Base-by-base conservation (phyloP, 2,888 invertebrate species). In the Lasius platythorax region DNA sequence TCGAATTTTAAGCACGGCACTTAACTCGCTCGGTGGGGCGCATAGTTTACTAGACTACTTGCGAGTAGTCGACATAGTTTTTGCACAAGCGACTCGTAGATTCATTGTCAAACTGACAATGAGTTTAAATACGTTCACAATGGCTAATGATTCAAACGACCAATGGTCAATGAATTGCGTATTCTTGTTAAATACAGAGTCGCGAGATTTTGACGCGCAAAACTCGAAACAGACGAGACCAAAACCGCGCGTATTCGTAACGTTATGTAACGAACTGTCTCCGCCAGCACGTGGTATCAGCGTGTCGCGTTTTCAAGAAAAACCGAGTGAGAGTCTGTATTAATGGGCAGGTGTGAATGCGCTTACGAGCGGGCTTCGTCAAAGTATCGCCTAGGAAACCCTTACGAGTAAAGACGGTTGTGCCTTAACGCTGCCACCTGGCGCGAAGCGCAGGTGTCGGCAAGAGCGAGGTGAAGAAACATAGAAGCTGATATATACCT, bases 401-500 rank as follows among this genome's bases (percentile, higher is more conserved):
- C 46, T 46, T 46, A 15, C 3, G 37, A 78, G 5, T 66, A 70
- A 61, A 23, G 68, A 50, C 81, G 66, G 23, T 15, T 8, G 43
- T 15, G 37, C 2, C 64, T 28, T 64, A 50, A 53, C 53, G 58
- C 28, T 43, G 33, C 40, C 83, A 81, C 82, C 84, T 76, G 61
- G 74, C 67, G 28, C 70, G 82, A 67, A 64, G 67, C 84, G 83
- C 88, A 89, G 88, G 88, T 88, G 90, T 75, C 56, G 83, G 9
- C 64, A 43, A 33, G 58, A 61, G 30, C n/a, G 74, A 68, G 56
- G 67, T 18, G 63, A 63, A 82, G 79, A 84, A 84, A 78, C 43
- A 74, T 67, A 78, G 72, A 85, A 72, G 33, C 79, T 81, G 83
- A 78, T 70, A 78, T 70, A 66, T 92, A 93, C 93, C 93, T 93